Evolutionary conservation across 2,113 vertebrate species (phyloP), one percentile per base, ranked within the genome.

Genomic region (Penelope pileata): DNA sequence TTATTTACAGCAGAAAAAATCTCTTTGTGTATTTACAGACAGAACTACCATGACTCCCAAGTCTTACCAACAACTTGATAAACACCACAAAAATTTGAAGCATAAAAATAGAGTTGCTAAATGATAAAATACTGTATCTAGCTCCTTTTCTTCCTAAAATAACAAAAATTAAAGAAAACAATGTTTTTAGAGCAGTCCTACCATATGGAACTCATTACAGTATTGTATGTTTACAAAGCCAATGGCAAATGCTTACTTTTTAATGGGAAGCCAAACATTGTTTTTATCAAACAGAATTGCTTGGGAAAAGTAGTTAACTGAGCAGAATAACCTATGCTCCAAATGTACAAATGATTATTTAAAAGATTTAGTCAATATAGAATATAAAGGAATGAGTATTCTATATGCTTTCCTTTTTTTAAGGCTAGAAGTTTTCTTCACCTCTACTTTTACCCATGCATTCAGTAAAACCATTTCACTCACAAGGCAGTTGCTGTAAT

Each of bases 141-240:
- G 4, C 38, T 88, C 10, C 1, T 77, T 77, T 91, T 50, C 24
- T 56, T 68, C 40, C 16, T 27, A 82, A 81, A 86, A n/a, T 36
- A 81, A 54, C 36, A 88, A 90, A 88, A 91, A 30, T 12, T 36
- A 53, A 79, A 82, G 76, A 48, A 86, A 90, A 63, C 8, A 56
- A 21, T 60, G 58, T 75, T 84, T 60, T 72, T 86, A 79, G 56
- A 86, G 43, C 13, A 12, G 38, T 66, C n/a, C 29, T 87, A 42
- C 67, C 86, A 94, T 94, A 96, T 94, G 95, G 93, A 89, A 89
- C 91, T 83, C 81, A 87, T 94, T 91, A 89, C 40, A 69, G 36
- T 66, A 86, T 51, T 91, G 26, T 42, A 95, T 50, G 43, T 64
- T 43, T 83, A 83, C 60, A 73, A 45, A 91, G 86, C 77, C 91